Evolutionary conservation across 2,113 vertebrate genomes (phyloP).

Genomic region (Gulo gulo): DNA sequence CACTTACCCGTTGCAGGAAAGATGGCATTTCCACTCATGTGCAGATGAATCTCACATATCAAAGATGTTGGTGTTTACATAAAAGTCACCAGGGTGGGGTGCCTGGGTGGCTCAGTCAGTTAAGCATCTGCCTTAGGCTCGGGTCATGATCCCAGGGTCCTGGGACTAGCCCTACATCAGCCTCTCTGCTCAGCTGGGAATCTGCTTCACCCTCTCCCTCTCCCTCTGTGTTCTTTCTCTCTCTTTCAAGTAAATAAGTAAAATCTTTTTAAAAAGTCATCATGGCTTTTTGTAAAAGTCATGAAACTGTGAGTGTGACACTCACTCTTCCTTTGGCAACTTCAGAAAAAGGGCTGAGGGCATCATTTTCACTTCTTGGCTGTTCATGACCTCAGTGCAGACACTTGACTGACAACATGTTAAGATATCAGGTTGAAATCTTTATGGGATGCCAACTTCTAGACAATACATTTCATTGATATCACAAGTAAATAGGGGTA

Average conservation of each 20-base stretch:
- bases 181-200: background rate
- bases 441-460: background rate
- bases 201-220: background rate
- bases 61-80: constrained; percentile 25
- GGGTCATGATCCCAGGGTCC: background rate
- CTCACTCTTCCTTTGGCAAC: background rate
- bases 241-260: background rate
- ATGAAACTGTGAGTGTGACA: background rate
- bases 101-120: background rate
- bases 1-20: background rate
- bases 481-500: background rate
- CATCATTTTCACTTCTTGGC: background rate
- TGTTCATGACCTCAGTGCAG: background rate
- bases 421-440: background rate
- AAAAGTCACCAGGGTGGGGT: background rate
- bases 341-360: background rate
- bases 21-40: background rate
- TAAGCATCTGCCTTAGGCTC: background rate
- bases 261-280: background rate
- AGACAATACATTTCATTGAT: background rate
- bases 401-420: background rate
- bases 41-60: constrained; percentile 2
- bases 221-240: background rate
- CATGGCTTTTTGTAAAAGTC: background rate
- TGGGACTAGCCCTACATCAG: background rate